Base-by-base conservation (phyloP, 2,797 vertebrate genomes). In the Tenualosa ilisha region DNA sequence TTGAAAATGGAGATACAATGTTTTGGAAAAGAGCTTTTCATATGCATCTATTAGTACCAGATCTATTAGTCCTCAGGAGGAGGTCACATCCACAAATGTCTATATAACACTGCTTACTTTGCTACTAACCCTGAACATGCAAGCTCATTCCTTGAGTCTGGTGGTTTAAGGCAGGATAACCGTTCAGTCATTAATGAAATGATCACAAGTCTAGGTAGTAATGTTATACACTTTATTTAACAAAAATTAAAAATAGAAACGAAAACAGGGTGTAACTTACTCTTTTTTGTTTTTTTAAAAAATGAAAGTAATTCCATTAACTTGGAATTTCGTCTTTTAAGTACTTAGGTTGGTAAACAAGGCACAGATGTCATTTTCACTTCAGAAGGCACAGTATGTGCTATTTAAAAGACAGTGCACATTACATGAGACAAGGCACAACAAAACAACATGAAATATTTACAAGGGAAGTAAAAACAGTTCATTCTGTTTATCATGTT, bases 141-240 rank as follows among this genome's bases (percentile, higher is more conserved):
- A 75, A 75, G 37, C 31, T 75, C 17, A 20, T 7, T 43, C 2
- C 13, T 40, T 75, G 68, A 20, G 31, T 31, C 63, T 68, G 63
- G 11, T 72, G 26, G 11, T 72, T 12, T 31, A 40, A 37, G 13
- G 65, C 6, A 72, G 12, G 24, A 72, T 72, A 17, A 72, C 13
- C 37, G 37, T 1, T 17, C n/a, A 15, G 17, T 9, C 9, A 40
- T 75, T 43, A 46, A 7, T 79, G 13, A 79, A 84, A 83, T 91
- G 87, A 89, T 91, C 86, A 88, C 90, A 92, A 85, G 83, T 65
- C 94, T 91, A 92, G 92, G 90, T 81, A 93, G 91, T 91, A 88
- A 94, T 94, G 96, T 96, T 96, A 96, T 95, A 93, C 92, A 94
- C 94, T 94, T 93, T 91, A 87, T 92, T 93, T 37, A 81, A 89